These are phyloP conservation scores for Vireo griseus DNA, from an alignment of 2,797 vertebrate genomes.

Conservation along the genomic window DNA sequence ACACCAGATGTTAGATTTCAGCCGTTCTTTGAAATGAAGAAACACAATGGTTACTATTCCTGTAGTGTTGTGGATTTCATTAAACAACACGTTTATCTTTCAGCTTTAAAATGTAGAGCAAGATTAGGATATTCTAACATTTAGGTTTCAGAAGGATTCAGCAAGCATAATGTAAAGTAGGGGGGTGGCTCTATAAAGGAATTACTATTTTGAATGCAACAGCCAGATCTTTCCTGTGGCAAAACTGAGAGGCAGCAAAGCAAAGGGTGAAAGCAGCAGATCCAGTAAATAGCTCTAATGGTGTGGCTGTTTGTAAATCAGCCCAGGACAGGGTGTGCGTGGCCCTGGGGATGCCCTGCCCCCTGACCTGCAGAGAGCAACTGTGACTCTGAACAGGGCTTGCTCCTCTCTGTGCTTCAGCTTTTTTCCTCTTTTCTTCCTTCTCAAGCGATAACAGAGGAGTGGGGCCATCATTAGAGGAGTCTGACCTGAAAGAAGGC, in stretches of 20 bases:
- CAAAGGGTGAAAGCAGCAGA: neutral
- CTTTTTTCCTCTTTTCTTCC: neutral
- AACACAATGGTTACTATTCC: slow-evolving; percentile 53
- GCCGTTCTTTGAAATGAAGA: slow-evolving; percentile 47
- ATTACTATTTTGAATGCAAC: neutral
- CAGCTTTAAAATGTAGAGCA: slow-evolving; percentile 39
- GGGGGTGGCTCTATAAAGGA: neutral
- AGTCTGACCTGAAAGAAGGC: neutral
- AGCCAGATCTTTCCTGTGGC: neutral
- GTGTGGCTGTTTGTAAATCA: neutral
- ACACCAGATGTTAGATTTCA: slow-evolving; percentile 64
- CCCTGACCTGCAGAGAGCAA: neutral
- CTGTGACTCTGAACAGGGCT: neutral
- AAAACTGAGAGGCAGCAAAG: neutral
- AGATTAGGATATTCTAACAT: slow-evolving; percentile 22
- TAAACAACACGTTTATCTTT: slow-evolving; percentile 64
- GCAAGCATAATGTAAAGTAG: neutral
- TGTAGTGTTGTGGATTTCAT: slow-evolving; percentile 61
- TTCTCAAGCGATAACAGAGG: neutral
- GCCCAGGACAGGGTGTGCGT: neutral
- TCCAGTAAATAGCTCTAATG: neutral
- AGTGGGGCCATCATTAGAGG: neutral
- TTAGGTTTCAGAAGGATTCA: slow-evolving; percentile 8
- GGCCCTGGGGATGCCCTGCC: neutral
- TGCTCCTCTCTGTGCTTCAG: neutral